Conservation (phyloP, 1,140 invertebrate species). For the Achatina immaculata region DNA sequence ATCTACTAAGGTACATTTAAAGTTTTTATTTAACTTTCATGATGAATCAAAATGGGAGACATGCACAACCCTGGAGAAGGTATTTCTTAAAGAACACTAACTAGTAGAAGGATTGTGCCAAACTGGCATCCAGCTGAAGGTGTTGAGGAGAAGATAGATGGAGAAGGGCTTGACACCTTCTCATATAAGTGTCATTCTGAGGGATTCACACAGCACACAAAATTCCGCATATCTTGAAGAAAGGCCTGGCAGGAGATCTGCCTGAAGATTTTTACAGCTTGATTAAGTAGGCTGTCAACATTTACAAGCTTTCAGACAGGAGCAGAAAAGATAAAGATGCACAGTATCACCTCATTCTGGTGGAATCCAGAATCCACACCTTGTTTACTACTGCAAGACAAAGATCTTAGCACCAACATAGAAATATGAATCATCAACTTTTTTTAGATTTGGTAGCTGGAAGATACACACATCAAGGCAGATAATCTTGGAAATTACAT, state of each 20-base stretch:
- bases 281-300: constrained; percentile 99
- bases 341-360: constrained; percentile 98
- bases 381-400: too few relatives aligned
- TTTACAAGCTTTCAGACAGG: constrained; percentile 98
- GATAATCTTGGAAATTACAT: too few relatives aligned
- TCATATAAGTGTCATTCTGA: constrained; percentile 96
- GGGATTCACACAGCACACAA: constrained; percentile 99
- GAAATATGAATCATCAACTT: too few relatives aligned
- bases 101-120: constrained; percentile 96
- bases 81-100: constrained; percentile 98
- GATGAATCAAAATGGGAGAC: constrained; percentile 85
- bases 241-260: constrained; percentile 94
- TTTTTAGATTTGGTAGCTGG: too few relatives aligned
- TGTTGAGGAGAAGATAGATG: constrained; percentile 97
- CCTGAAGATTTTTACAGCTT: constrained; percentile 98
- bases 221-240: constrained; percentile 97
- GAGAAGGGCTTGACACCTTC: constrained; percentile 99
- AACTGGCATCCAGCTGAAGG: constrained; percentile 94
- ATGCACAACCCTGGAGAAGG: constrained; percentile 99
- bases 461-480: too few relatives aligned
- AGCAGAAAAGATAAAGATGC: constrained; percentile 95
- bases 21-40: too few relatives aligned
- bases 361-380: constrained; percentile 98
- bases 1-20: too few relatives aligned
- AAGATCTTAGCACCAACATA: too few relatives aligned